Evolutionary conservation across 53 echinoderm and acorn worm genomes (phyloP).

Genomic region (Glandiceps talaboti): DNA sequence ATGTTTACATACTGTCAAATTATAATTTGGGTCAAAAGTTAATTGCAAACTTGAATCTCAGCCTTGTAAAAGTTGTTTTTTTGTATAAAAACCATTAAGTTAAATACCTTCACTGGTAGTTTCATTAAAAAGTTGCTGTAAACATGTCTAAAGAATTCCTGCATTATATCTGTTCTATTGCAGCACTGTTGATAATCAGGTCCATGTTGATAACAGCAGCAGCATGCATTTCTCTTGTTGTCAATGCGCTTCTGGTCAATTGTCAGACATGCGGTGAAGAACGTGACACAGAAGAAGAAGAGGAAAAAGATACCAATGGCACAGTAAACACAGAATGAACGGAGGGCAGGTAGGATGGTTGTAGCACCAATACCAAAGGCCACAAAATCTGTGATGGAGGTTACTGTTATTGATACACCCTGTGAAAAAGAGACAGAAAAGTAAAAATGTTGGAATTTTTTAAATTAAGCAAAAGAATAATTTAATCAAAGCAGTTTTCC

Average conservation of each 20-base stretch:
- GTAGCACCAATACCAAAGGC: conserved; percentile 13
- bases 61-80: too few species aligned
- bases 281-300: conserved; percentile 6
- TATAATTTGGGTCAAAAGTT: too few species aligned
- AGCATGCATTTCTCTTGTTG: conserved; percentile 4
- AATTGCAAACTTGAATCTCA: too few species aligned
- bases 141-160: too few species aligned
- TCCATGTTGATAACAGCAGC: conserved; percentile 11
- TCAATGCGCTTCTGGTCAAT: conserved; percentile 3
- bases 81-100: background rate
- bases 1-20: too few species aligned
- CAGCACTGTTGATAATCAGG: conserved; percentile 1
- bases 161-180: too few species aligned
- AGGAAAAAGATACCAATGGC: conserved; percentile 3
- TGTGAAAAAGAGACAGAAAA: too few species aligned
- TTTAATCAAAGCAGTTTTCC: too few species aligned
- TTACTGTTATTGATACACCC: conserved; percentile 11
- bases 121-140: too few species aligned
- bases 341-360: conserved; percentile 5
- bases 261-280: conserved; percentile 6
- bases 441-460: too few species aligned
- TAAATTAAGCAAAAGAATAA: too few species aligned
- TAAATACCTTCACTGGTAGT: background rate
- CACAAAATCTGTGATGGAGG: conserved; percentile 9
- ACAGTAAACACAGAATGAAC: conserved; percentile 6